Evolutionary conservation across 2,888 invertebrate species (phyloP), one percentile per base, ranked within the genome.

Genomic region (Hedya salicella): DNA sequence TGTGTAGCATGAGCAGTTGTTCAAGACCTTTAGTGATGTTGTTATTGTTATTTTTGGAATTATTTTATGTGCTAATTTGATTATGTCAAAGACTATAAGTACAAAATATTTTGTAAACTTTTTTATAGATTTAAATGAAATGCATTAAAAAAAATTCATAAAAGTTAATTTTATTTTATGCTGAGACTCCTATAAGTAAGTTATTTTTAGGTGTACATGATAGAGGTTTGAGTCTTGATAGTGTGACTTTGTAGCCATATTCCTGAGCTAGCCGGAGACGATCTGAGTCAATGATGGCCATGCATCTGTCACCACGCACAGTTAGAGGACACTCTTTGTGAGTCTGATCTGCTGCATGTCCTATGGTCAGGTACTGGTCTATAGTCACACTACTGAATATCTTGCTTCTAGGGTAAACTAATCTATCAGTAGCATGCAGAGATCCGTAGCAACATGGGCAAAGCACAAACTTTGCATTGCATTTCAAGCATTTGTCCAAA

Each of bases 361-460:
- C 96, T 66, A 98, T 93, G 68, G 95, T 94, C 69, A 97, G 89
- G 85, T 96, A 98, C 76, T 97, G 95, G 69, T 94, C 91, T 62
- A 89, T 74, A 1, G 92, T 82, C 2, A 93, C 79, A 44, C 79
- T 72, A 21, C 85, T 89, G 74, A 95, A 95, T 44, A 81, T 81
- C n/a, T 82, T 79, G 84, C 98, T 98, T 70, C 97, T 93, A 0
- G 98, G 98, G 86, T 98, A 98, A 0, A 91, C 89, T 52, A 98
- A 90, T 72, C 95, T 94, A 73, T 97, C 95, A 75, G 97, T 97
- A 69, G 95, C 93, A 84, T 96, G 96, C 13, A 98, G 93, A 2
- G 96, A 95, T 1, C 98, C 98, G 87, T 98, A 98, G 82, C 98
- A 98, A 83, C 99, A 99, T 0, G 98, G 98, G 78, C 97, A 98